Percentiles rank a stretch among this genome's conserved stretches.
These are phyloP conservation scores for Ceriagrion tenellum DNA, from an alignment of 2,888 invertebrate species.

Conservation along the genomic window DNA sequence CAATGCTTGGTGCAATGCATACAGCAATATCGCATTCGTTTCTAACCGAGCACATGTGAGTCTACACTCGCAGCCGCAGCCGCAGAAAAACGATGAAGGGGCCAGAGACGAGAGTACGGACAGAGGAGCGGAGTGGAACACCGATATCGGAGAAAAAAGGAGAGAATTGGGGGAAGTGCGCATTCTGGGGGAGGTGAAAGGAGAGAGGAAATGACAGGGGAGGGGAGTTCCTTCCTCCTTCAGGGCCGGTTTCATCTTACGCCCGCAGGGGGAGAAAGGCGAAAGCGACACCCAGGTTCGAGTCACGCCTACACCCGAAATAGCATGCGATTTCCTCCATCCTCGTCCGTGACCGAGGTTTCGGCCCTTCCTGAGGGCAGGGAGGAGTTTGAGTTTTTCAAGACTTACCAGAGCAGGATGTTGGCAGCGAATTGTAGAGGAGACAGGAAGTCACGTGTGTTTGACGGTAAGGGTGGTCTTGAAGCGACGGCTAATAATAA, in stretches of 20 bases:
- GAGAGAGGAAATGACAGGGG: neutral
- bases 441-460: neutral
- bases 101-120: no score
- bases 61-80: no score
- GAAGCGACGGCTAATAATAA: no score
- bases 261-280: neutral
- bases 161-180: neutral
- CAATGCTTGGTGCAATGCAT: no score
- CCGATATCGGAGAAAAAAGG: neutral
- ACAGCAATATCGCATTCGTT: no score
- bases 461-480: no score
- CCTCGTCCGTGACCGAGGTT: neutral
- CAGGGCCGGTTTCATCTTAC: neutral
- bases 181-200: neutral
- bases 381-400: neutral
- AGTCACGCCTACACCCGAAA: constrained; percentile 17
- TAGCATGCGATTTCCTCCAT: neutral
- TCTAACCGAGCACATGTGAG: no score
- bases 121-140: no score
- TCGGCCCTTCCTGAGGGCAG: neutral
- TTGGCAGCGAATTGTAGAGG: neutral
- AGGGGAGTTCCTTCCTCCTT: no score
- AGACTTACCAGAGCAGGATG: neutral
- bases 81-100: no score
- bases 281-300: neutral